phyloP scores from a whole-genome alignment of 2,888 invertebrate species.

The Orthosia incerta region DNA sequence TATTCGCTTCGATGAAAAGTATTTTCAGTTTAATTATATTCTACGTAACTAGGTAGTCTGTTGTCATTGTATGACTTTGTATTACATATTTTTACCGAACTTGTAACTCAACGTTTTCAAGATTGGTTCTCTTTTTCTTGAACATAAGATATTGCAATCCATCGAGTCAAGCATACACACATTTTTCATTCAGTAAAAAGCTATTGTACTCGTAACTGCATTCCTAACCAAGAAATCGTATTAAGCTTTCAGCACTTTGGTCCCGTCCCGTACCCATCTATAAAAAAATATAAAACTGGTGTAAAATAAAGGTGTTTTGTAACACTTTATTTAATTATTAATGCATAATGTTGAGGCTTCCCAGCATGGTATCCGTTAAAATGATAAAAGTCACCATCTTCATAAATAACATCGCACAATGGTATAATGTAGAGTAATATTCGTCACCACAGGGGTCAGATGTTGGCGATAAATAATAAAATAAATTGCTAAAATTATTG shows the following conservation, averaged over 20 bases:
- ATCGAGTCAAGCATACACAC: too few relatives aligned
- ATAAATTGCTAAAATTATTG: slow-evolving; percentile 1
- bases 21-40: neutral
- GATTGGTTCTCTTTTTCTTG: too few relatives aligned
- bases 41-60: neutral
- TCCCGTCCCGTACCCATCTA: too few relatives aligned
- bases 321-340: neutral
- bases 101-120: too few relatives aligned
- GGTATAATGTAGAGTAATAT: slow-evolving; percentile 19
- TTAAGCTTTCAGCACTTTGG: too few relatives aligned
- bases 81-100: too few relatives aligned
- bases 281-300: neutral
- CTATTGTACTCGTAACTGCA: too few relatives aligned
- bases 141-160: too few relatives aligned
- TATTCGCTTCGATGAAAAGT: neutral
- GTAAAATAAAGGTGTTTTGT: neutral
- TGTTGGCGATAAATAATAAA: neutral
- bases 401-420: slow-evolving; percentile 18
- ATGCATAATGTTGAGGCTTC: slow-evolving; percentile 2
- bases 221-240: too few relatives aligned
- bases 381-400: slow-evolving; percentile 28
- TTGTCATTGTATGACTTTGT: neutral
- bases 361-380: slow-evolving; percentile 24
- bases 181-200: too few relatives aligned
- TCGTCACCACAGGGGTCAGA: slow-evolving; percentile 18